A percentile compares a stretch with the other conserved stretches of the same genome.
phyloP scores from a whole-genome alignment of 1,140 invertebrate species.

The Cryptotermes secundus region DNA sequence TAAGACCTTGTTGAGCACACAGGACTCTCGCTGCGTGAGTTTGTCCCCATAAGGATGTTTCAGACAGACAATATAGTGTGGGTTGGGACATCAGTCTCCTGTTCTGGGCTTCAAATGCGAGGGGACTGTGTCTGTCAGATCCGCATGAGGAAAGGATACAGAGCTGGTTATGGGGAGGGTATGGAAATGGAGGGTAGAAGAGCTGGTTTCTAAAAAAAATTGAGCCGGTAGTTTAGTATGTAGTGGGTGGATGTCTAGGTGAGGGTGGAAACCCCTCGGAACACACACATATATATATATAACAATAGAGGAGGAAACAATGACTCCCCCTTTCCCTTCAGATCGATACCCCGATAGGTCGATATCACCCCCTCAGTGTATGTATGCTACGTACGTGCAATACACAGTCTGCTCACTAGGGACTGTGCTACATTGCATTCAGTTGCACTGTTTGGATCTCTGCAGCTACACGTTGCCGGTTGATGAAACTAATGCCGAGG shows the following conservation, averaged over 20 bases:
- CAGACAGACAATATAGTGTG: not conserved
- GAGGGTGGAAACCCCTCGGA: not conserved
- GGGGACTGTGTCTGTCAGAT: not conserved
- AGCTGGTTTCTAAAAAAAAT: not conserved
- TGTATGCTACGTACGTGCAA: too few relatives aligned
- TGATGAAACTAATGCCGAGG: too few relatives aligned
- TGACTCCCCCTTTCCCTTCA: not conserved
- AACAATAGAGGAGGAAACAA: conserved; percentile 12
- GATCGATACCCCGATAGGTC: conserved; percentile 14
- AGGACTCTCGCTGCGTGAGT: too few relatives aligned
- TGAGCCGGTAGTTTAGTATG: not conserved
- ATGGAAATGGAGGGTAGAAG: not conserved
- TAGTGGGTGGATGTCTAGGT: conserved; percentile 10
- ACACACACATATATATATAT: not conserved
- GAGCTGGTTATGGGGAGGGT: not conserved
- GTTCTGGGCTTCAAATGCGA: not conserved
- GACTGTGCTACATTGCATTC: not conserved
- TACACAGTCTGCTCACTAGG: not conserved
- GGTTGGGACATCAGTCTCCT: not conserved
- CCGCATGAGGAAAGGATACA: not conserved
- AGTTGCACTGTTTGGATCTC: not conserved
- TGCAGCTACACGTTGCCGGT: not conserved
- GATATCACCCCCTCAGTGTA: not conserved
- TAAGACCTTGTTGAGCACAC: too few relatives aligned
- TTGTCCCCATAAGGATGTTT: too few relatives aligned